Evolutionary conservation across 1,140 invertebrate genomes (phyloP).

Genomic region (Whitmania pigra): DNA sequence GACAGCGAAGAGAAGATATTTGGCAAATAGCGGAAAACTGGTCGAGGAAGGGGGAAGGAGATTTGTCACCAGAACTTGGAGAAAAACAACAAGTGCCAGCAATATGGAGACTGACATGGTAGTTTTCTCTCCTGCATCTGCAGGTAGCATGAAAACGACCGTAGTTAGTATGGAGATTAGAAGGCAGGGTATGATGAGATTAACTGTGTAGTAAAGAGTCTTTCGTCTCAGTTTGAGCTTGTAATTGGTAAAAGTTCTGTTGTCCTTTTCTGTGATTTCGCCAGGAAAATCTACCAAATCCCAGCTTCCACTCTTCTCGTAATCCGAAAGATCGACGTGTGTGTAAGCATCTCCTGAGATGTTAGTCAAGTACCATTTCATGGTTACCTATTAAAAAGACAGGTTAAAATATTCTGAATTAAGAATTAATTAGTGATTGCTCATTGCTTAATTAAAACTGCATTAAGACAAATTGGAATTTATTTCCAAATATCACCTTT

Average conservation of each 20-base stretch:
- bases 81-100: slow-evolving; percentile 90
- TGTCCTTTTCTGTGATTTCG: neutral
- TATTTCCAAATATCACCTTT: no score
- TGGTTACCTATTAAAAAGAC: neutral
- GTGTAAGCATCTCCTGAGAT: slow-evolving; percentile 46
- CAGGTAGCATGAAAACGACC: slow-evolving; percentile 91
- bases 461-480: no score
- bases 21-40: slow-evolving; percentile 84
- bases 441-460: no score
- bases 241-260: slow-evolving; percentile 75
- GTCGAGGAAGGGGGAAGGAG: slow-evolving; percentile 89
- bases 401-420: no score
- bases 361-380: slow-evolving; percentile 8
- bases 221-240: slow-evolving; percentile 88
- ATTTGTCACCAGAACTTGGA: slow-evolving; percentile 78
- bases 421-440: no score
- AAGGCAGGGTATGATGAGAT: slow-evolving; percentile 97
- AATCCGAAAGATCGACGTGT: slow-evolving; percentile 74
- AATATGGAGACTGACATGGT: slow-evolving; percentile 56
- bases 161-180: slow-evolving; percentile 97
- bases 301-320: slow-evolving; percentile 92
- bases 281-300: slow-evolving; percentile 83
- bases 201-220: slow-evolving; percentile 98
- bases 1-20: slow-evolving; percentile 90
- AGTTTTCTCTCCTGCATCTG: slow-evolving; percentile 92